These are phyloP conservation scores for Beaufortia kweichowensis DNA, from an alignment of 2,113 vertebrate species.

Conservation along the genomic window DNA sequence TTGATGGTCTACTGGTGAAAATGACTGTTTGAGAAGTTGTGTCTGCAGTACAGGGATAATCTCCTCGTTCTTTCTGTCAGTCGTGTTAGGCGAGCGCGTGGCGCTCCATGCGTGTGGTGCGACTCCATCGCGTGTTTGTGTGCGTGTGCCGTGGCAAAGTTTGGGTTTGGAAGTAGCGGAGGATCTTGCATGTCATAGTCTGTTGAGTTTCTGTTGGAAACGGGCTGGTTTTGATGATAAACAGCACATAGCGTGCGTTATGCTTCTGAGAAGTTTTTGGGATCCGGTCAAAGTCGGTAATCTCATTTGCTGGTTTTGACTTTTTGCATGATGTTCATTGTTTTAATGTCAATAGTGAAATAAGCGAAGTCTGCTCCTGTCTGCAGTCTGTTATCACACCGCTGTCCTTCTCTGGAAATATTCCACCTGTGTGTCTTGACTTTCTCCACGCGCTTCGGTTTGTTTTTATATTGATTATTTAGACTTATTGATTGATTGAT, in stretches of 20 bases:
- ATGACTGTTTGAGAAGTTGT: too few relatives aligned
- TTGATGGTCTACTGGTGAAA: too few relatives aligned
- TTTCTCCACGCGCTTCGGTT: background rate
- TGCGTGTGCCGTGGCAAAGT: too few relatives aligned
- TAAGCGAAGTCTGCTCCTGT: background rate
- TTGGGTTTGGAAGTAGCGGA: background rate
- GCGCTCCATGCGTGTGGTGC: background rate
- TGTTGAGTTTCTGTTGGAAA: background rate
- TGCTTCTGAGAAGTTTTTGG: slow-evolving; percentile 6
- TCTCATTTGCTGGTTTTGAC: background rate
- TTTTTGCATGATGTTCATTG: slow-evolving; percentile 8
- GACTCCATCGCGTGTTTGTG: background rate
- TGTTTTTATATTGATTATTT: slow-evolving; percentile 1
- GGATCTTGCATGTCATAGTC: background rate
- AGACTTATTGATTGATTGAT: background rate
- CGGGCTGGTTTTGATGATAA: slow-evolving; percentile 12
- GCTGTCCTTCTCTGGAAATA: too few relatives aligned
- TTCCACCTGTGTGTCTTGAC: background rate
- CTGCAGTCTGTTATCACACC: background rate
- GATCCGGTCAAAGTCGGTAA: background rate
- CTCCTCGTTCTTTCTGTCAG: too few relatives aligned
- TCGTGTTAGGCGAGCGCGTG: too few relatives aligned
- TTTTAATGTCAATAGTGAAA: slow-evolving; percentile 14
- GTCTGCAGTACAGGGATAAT: too few relatives aligned
- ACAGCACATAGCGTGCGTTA: slow-evolving; percentile 4